Evolutionary conservation across 2,888 invertebrate genomes (phyloP).

Genomic region (Steinernema hermaphroditum): DNA sequence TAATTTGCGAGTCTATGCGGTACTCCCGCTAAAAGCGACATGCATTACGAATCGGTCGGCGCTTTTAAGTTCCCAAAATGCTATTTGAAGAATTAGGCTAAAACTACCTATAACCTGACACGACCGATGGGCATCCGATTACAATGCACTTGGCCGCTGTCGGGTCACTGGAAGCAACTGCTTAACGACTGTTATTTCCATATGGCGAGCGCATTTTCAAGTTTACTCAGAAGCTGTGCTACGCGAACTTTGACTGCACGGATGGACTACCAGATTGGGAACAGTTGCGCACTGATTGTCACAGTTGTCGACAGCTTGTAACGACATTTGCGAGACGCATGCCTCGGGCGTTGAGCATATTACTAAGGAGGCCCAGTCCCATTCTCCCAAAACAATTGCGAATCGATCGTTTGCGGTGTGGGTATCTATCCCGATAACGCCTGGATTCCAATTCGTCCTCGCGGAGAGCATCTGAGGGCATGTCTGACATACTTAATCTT

Average conservation of each 20-base stretch:
- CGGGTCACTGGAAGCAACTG: not conserved
- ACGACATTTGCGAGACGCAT: constrained; percentile 26
- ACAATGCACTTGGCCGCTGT: not conserved
- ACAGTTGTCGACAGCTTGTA: constrained; percentile 30
- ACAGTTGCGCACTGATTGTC: constrained; percentile 11
- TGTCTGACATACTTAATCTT: too few species aligned
- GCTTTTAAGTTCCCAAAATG: too few species aligned
- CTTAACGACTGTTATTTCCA: not conserved
- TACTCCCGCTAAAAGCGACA: too few species aligned
- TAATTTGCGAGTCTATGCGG: too few species aligned
- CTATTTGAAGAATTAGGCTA: too few species aligned
- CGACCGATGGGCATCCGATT: not conserved
- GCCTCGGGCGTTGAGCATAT: constrained; percentile 27
- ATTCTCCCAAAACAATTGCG: constrained; percentile 26
- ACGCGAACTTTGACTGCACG: not conserved
- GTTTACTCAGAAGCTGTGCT: not conserved
- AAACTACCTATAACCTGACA: too few species aligned
- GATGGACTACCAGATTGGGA: not conserved
- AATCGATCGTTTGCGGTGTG: constrained; percentile 22
- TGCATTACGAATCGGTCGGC: too few species aligned
- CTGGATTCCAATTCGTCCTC: not conserved
- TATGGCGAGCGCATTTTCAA: not conserved
- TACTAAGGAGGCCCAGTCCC: constrained; percentile 26
- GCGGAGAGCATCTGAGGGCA: too few species aligned
- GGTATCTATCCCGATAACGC: constrained; percentile 12